These are phyloP conservation scores for Adelges cooleyi DNA, from an alignment of 1,140 invertebrate genomes.

Conservation along the genomic window DNA sequence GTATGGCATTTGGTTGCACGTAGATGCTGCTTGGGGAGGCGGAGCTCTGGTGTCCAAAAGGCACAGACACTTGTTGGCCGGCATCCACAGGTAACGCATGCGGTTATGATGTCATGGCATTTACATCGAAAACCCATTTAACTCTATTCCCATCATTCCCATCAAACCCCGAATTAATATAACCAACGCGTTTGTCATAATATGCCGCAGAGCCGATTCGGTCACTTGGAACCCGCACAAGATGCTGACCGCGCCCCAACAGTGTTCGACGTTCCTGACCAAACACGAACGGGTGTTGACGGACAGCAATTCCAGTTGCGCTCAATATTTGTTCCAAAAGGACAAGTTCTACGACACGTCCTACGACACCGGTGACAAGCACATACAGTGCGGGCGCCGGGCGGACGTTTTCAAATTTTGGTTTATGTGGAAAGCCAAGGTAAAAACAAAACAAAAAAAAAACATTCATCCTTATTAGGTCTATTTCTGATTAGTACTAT, in stretches of 20 bases:
- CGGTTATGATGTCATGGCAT: no score
- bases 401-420: conserved; percentile 93
- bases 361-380: conserved; percentile 88
- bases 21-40: conserved; percentile 92
- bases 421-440: conserved; percentile 95
- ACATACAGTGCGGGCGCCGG: conserved; percentile 82
- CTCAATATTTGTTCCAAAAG: conserved; percentile 86
- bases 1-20: conserved; percentile 83
- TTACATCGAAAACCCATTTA: no score
- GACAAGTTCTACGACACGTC: conserved; percentile 91
- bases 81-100: conserved; percentile 52
- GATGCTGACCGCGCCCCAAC: conserved; percentile 73
- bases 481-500: no score
- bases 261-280: conserved; percentile 76
- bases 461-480: no score
- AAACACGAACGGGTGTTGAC: conserved; percentile 53
- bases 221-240: conserved; percentile 93
- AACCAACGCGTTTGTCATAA: background rate
- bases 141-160: background rate
- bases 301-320: conserved; percentile 55
- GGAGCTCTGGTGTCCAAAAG: conserved; percentile 74
- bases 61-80: conserved; percentile 62
- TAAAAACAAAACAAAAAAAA: no score
- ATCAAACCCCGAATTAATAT: background rate
- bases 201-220: conserved; percentile 66